A percentile compares a stretch with the other conserved stretches of the same genome.
Conservation (phyloP, 2,888 invertebrate species). For the Cosmia pyralina region DNA sequence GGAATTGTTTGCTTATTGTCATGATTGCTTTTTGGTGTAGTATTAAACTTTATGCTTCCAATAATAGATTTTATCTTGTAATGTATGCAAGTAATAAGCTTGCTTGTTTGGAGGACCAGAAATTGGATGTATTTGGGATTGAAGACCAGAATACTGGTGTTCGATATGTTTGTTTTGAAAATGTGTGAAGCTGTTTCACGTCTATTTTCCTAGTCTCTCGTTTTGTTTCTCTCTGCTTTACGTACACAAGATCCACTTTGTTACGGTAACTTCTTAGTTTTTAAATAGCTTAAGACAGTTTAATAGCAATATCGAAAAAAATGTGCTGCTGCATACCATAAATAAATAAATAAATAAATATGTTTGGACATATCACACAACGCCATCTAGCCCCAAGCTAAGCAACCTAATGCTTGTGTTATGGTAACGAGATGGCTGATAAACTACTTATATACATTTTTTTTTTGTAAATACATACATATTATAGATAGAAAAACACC, state of each 20-base stretch:
- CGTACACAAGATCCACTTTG: not conserved
- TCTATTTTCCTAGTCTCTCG: too few relatives aligned
- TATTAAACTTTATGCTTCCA: slow-evolving; percentile 29
- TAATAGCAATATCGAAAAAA: not conserved
- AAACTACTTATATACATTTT: too few relatives aligned
- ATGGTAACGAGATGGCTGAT: too few relatives aligned
- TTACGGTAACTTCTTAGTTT: not conserved
- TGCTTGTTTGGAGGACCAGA: not conserved
- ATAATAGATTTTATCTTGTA: slow-evolving; percentile 34
- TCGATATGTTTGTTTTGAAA: too few relatives aligned
- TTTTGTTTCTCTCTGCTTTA: not conserved
- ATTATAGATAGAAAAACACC: too few relatives aligned
- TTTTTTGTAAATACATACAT: too few relatives aligned
- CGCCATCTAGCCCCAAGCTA: too few relatives aligned
- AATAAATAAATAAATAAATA: too few relatives aligned
- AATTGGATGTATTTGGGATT: not conserved
- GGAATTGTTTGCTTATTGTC: slow-evolving; percentile 36
- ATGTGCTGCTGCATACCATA: too few relatives aligned
- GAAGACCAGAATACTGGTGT: not conserved
- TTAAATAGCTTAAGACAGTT: not conserved
- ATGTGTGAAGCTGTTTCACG: not conserved
- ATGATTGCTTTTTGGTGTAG: slow-evolving; percentile 41
- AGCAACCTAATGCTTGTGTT: too few relatives aligned
- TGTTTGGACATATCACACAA: too few relatives aligned
- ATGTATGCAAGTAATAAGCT: slow-evolving; percentile 28